These are phyloP conservation scores for Byasa hedistus DNA, from an alignment of 2,888 invertebrate genomes.

Conservation along the genomic window DNA sequence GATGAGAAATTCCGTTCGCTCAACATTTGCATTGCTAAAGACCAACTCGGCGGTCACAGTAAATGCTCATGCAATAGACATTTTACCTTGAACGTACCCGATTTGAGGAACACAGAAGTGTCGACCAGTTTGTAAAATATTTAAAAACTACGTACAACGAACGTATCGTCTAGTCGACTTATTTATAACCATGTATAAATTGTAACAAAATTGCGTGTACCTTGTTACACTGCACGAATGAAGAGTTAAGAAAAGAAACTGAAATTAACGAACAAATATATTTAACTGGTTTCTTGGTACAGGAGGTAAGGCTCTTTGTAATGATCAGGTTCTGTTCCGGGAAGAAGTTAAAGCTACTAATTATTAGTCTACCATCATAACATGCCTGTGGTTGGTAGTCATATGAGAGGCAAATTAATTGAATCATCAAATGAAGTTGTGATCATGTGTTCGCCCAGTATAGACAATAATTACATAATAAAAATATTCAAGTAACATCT, in stretches of 20 bases:
- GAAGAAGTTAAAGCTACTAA: too few species aligned
- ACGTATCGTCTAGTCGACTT: slow-evolving; percentile 55
- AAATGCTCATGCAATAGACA: slow-evolving; percentile 64
- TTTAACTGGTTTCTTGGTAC: too few species aligned
- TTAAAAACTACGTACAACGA: slow-evolving; percentile 43
- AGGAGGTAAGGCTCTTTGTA: too few species aligned
- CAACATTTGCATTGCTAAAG: slow-evolving; percentile 68
- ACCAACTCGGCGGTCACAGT: slow-evolving; percentile 60
- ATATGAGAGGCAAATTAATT: too few species aligned
- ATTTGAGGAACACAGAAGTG: slow-evolving; percentile 51
- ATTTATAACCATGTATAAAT: slow-evolving; percentile 45
- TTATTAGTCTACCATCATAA: too few species aligned
- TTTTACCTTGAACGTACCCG: slow-evolving; percentile 31
- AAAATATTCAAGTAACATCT: too few species aligned
- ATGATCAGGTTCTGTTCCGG: too few species aligned
- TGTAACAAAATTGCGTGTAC: neutral
- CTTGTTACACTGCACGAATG: neutral
- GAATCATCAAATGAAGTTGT: too few species aligned
- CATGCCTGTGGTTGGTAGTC: too few species aligned
- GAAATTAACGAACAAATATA: neutral
- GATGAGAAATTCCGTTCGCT: slow-evolving; percentile 66
- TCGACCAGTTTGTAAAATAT: slow-evolving; percentile 61
- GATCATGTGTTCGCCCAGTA: too few species aligned
- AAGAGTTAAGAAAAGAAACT: neutral
- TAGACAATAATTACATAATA: too few species aligned